Percentiles rank a stretch among this genome's conserved stretches.
Evolutionary conservation across 2,113 vertebrate genomes (phyloP).

Genomic region (Calidris pygmaea): DNA sequence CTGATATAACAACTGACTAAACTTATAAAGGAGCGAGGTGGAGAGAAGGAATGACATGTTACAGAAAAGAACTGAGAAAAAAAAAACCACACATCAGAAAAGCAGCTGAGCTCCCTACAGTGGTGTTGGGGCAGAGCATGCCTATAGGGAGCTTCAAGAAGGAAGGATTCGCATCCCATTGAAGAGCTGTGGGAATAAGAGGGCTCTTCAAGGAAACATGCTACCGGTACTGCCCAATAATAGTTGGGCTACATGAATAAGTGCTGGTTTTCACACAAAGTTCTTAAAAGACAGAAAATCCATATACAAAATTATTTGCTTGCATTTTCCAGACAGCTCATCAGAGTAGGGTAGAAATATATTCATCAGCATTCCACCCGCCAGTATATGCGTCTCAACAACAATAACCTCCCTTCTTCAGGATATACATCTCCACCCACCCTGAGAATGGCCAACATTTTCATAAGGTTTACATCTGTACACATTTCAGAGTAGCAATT

Average conservation of each 20-base stretch:
- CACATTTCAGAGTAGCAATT: background rate
- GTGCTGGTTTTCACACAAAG: background rate
- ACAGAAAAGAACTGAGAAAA: background rate
- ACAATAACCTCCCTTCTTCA: background rate
- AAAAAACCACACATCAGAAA: background rate
- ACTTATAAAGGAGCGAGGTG: background rate
- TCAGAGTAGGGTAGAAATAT: background rate
- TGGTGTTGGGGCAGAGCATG: background rate
- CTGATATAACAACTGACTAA: background rate
- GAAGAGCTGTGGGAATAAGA: background rate
- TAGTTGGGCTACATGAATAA: background rate
- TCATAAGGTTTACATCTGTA: no score
- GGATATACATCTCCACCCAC: background rate
- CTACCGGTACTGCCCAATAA: background rate
- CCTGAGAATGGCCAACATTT: background rate
- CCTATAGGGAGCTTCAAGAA: background rate
- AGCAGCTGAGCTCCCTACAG: background rate
- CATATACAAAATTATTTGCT: background rate
- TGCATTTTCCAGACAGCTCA: background rate
- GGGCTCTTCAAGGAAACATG: background rate
- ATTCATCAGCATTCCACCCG: background rate
- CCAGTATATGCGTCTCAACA: background rate
- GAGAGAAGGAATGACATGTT: background rate
- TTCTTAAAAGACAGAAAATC: background rate
- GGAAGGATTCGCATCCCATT: fast-evolving